Base-by-base conservation (phyloP, 2,888 invertebrate species). In the Dryomyza anilis region DNA sequence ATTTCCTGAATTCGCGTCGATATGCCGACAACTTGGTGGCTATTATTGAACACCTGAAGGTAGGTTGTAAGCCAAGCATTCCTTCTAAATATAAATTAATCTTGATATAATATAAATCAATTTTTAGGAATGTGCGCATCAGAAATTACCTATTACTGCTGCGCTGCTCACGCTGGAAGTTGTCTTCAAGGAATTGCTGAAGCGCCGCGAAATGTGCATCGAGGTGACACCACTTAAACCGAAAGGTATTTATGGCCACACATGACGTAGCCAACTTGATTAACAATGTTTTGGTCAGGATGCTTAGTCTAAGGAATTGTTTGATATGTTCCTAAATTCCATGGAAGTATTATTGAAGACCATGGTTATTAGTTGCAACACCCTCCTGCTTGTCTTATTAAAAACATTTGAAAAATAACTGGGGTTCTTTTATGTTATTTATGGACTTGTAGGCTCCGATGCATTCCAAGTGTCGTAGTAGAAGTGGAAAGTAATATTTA, bases 151-250 rank as follows among this genome's bases (percentile, higher is more conserved):
- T 69, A 74, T 83, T 55, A 85, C 86, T 69, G 85, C 89, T 62
- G 86, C 89, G 69, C 84, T 92, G 72, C 85, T 91, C 56, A 89
- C 91, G 21, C 78, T 91, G 69, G 92, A 92, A 83, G 86, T 89
- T 52, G 87, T 93, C 76, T 93, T 92, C 77, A 85, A 86, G 23
- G 89, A 89, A 75, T 79, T 92, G 61, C 78, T 92, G 19, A 89
- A 87, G 77, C 86, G 90, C 67, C 86, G 87, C 39, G 89, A 89
- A 72, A 86, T 92, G 85, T 85, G 86, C 66, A 84, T 88, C 67
- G 87, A 88, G 78, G 83, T 88, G 55, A 80, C 86, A 25, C 88
- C 88, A 50, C 76, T 88, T 67, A 88, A 88, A 77, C 86, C 87
- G 19, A 76, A 84, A 76, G 85, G 87, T 86, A 79, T 75, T 68